Evolutionary conservation across 2,797 vertebrate species (phyloP), one percentile per base, ranked within the genome.

Genomic region (Protonibea diacanthus): DNA sequence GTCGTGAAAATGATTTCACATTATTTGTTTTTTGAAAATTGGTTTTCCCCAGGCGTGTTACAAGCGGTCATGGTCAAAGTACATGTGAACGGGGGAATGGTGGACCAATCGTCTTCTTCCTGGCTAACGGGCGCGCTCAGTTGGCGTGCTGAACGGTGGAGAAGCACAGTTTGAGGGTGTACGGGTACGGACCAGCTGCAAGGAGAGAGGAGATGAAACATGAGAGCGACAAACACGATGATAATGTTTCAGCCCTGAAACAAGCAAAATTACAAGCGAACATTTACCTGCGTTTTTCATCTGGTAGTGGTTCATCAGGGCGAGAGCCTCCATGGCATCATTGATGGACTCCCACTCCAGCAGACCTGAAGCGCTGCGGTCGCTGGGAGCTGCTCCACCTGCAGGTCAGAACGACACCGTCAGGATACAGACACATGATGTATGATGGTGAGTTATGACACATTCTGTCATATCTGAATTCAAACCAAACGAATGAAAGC

Each of bases 291-390:
- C 96, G 84, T 98, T 98, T 82, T 99, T 98, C 97, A 98, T 99
- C 93, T 98, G 97, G 91, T 94, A 97, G 92, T 98, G 97, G 93
- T 99, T 98, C 85, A 98, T 96, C 90, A 98, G 85, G 18, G 96
- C 94, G 62, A 99, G 91, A 0, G 97, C 97, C 89, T 99, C 97
- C 93, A 99, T 96, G 53, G 97, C 97, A 0, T 98, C 97, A 0
- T 97, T 98, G 91, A 98, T 97, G 0, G 96, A 96, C 70, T 99
- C 97, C 97, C 97, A 98, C 89, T 99, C 97, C 17, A 98, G 88
- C 88, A 98, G 92, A 4, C 97, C 97, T 0, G 97, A 99, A 1
- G 97, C 96, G 21, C 97, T 99, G 76, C 97, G 95, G 61, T 99
- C 97, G 65, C 97, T 97, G 94, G 91, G 57, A 29, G 92, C 92